These are phyloP conservation scores for Platycheirus albimanus DNA, from an alignment of 2,888 invertebrate genomes.

Conservation along the genomic window DNA sequence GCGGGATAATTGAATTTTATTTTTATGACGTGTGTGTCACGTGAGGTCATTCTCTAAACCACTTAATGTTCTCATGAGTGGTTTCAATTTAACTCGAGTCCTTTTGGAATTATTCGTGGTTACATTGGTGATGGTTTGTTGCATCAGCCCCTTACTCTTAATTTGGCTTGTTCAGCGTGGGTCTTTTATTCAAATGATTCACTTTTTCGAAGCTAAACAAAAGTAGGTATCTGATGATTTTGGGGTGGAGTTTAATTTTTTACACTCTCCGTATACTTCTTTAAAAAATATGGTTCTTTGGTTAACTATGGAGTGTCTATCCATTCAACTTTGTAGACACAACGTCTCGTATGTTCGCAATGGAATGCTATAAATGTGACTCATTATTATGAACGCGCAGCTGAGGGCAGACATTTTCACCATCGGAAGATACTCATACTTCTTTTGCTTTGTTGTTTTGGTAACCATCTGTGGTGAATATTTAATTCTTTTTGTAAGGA, in stretches of 20 bases:
- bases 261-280: not conserved
- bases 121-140: not conserved
- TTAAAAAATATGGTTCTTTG: no score
- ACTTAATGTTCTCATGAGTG: not conserved
- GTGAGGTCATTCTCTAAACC: no score
- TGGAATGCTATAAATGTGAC: constrained; percentile 11
- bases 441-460: not conserved
- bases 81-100: not conserved
- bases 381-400: constrained; percentile 41
- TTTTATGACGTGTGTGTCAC: no score
- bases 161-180: no score
- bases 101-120: not conserved
- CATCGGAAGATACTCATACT: constrained; percentile 7
- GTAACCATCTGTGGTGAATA: constrained; percentile 20
- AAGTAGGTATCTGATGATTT: constrained; percentile 21
- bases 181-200: no score
- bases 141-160: not conserved
- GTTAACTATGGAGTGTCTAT: no score
- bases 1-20: no score
- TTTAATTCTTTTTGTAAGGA: not conserved
- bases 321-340: not conserved
- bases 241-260: not conserved
- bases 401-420: constrained; percentile 35
- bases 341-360: constrained; percentile 10
- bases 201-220: not conserved